phyloP scores from a whole-genome alignment of 2,888 invertebrate genomes.

The Aporophyla lueneburgensis region DNA sequence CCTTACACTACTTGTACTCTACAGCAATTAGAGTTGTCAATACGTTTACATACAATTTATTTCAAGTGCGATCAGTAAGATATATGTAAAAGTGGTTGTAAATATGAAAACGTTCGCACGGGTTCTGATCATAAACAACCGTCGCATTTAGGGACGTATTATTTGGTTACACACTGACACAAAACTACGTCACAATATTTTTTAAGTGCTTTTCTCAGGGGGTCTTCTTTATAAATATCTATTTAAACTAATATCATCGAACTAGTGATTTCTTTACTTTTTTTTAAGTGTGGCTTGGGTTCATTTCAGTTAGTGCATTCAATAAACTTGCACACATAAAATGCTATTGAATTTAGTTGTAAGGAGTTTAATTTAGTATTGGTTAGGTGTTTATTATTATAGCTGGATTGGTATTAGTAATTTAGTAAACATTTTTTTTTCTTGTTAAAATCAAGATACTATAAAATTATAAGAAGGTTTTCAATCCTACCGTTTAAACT shows the following conservation, averaged over 20 bases:
- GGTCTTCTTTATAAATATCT: not conserved
- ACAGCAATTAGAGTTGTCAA: constrained; percentile 60
- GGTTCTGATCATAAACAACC: constrained; percentile 47
- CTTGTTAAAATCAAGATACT: constrained; percentile 27
- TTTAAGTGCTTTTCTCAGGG: not conserved
- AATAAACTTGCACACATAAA: constrained; percentile 23
- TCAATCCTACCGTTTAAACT: not conserved
- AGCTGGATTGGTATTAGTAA: not conserved
- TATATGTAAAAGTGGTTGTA: constrained; percentile 38
- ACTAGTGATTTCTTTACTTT: not conserved
- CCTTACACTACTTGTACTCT: constrained; percentile 56
- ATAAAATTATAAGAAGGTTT: not conserved
- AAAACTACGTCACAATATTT: constrained; percentile 23
- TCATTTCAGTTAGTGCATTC: not conserved
- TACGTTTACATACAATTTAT: constrained; percentile 49
- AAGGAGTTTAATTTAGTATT: not conserved
- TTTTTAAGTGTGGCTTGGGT: not conserved
- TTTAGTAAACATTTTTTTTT: constrained; percentile 33
- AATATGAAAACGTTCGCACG: constrained; percentile 49
- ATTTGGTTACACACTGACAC: constrained; percentile 27
- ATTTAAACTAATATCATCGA: not conserved
- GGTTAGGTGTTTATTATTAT: constrained; percentile 5
- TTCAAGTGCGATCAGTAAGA: constrained; percentile 49
- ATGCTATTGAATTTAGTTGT: not conserved
- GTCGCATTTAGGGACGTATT: constrained; percentile 48